Percentiles rank a stretch among this genome's conserved stretches.
Conservation (phyloP, 1,140 invertebrate species). For the Aphelenchoides besseyi region DNA sequence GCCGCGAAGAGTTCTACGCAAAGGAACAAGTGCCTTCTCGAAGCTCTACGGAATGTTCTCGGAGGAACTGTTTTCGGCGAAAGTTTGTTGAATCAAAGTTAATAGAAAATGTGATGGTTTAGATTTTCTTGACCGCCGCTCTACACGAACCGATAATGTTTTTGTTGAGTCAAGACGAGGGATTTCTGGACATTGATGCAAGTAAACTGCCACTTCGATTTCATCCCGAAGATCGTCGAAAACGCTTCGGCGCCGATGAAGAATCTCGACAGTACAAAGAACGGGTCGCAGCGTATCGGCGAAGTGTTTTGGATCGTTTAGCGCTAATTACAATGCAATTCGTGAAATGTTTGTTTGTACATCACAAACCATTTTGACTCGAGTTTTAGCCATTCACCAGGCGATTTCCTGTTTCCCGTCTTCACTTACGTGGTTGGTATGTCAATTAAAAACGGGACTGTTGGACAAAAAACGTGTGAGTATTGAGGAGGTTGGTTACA, state of each 20-base stretch:
- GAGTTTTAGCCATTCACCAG: slow-evolving; percentile 68
- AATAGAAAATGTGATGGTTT: background rate
- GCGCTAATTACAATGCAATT: slow-evolving; percentile 77
- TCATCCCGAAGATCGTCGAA: slow-evolving; percentile 70
- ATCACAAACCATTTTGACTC: slow-evolving; percentile 25
- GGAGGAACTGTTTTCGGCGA: slow-evolving; percentile 82
- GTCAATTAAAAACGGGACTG: slow-evolving; percentile 67
- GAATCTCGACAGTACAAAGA: slow-evolving; percentile 47
- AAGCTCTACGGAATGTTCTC: slow-evolving; percentile 83
- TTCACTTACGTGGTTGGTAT: slow-evolving; percentile 68
- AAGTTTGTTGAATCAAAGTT: too few relatives aligned
- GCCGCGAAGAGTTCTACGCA: slow-evolving; percentile 76
- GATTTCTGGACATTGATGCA: slow-evolving; percentile 85
- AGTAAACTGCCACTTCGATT: slow-evolving; percentile 78
- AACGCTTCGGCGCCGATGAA: slow-evolving; percentile 75
- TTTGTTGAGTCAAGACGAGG: slow-evolving; percentile 85
- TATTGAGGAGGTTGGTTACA: slow-evolving; percentile 66
- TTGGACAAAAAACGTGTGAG: slow-evolving; percentile 63
- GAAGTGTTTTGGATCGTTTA: slow-evolving; percentile 72
- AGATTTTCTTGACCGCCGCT: slow-evolving; percentile 83
- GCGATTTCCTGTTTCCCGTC: slow-evolving; percentile 88
- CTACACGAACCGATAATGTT: slow-evolving; percentile 85
- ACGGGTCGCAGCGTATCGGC: slow-evolving; percentile 45
- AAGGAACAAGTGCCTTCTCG: slow-evolving; percentile 81
- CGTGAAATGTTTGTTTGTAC: slow-evolving; percentile 66